Evolutionary conservation across 1,140 invertebrate genomes (phyloP), one percentile per base, ranked within the genome.

Genomic region (Scaptomyza montana): DNA sequence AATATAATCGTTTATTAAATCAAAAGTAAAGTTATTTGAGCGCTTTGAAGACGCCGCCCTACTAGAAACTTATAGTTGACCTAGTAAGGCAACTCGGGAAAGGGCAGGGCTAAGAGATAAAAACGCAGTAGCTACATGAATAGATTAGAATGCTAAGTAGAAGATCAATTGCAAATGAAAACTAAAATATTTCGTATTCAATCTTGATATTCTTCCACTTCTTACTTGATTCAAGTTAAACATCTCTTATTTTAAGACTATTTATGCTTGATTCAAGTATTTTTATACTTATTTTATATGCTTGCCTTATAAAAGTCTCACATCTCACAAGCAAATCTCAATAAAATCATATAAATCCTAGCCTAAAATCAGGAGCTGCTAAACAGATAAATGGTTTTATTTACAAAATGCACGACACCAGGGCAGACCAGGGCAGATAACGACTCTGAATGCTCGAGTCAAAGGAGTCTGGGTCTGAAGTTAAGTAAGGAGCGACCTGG

Each of bases 1-100:
- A 71, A 67, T 73, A 89, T 87, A 87, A 87, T 89, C 82, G 82
- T 77, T 87, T 87, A 70, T 89, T 87, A 87, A 87, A 87, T 87
- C 82, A 89, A 89, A 85, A 82, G 82, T 84, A 87, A 86, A 87
- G 75, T 87, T 86, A 87, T 79, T 86, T 82, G 49, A 61, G 36
- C 16, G 28, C 78, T 86, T 86, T 86, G 75, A 86, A 76, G 69
- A 77, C 39, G 39, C 78, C 81, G 81, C 51, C 47, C 57, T 57
- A n/a, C n/a, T 41, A 10, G 10, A 53, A 41, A 4, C 41, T 30
- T 25, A 33, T 55, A 65, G 70, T 62, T 87, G 82, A 87, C 82
- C 82, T 49, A 87, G 60, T 87, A 82, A 76, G 21, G 16, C 10
- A 72, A 55, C 50, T 63, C 49, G 77, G 63, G 63, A 63, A 71